Percentiles rank a stretch among this genome's conserved stretches.
Conservation (phyloP, 2,888 invertebrate species). For the Lottia gigantea region DNA sequence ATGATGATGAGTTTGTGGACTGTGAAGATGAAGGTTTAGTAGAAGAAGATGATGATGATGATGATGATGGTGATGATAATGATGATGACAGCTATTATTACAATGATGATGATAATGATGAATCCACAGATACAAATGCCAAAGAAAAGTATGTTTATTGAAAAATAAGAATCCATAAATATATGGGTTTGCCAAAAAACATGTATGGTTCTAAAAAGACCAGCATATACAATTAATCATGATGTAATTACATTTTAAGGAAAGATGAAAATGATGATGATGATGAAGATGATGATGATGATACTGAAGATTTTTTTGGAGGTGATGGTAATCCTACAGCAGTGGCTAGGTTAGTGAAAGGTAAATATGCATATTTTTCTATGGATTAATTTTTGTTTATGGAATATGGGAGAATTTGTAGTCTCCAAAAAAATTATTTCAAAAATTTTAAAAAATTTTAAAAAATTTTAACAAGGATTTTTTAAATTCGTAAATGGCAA, state of each 20-base stretch:
- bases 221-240: too few relatives aligned
- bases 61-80: conserved; percentile 14
- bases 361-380: not conserved
- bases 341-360: conserved; percentile 6
- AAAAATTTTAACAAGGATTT: too few relatives aligned
- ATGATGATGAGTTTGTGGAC: conserved; percentile 15
- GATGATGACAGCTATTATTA: conserved; percentile 26
- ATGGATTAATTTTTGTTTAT: too few relatives aligned
- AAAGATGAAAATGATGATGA: conserved; percentile 29
- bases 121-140: conserved; percentile 23
- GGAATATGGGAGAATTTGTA: too few relatives aligned
- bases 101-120: conserved; percentile 32
- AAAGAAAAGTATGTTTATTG: not conserved
- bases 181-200: too few relatives aligned
- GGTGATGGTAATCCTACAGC: conserved; percentile 7
- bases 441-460: too few relatives aligned
- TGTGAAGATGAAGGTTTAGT: conserved; percentile 26
- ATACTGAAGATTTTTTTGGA: conserved; percentile 20
- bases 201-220: too few relatives aligned
- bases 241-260: not conserved
- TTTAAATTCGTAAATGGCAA: too few relatives aligned
- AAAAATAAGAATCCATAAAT: not conserved
- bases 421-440: too few relatives aligned
- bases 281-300: conserved; percentile 32
- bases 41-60: conserved; percentile 21